A percentile compares a stretch with the other conserved stretches of the same genome.
Evolutionary conservation across 2,888 invertebrate species (phyloP).

Genomic region (Agrotis ipsilon): DNA sequence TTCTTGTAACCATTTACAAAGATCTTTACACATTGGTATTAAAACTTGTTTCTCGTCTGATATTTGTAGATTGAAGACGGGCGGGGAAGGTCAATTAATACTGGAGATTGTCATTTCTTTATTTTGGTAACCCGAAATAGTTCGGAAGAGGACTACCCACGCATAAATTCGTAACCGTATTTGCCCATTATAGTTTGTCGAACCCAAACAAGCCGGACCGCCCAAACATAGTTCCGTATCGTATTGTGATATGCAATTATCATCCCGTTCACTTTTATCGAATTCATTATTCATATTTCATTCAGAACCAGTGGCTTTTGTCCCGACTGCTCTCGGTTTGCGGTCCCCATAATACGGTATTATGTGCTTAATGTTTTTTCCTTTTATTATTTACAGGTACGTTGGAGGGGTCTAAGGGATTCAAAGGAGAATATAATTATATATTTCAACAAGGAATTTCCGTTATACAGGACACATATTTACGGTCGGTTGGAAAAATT

Average conservation of each 20-base stretch:
- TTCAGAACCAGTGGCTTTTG: conserved; percentile 32
- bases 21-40: conserved; percentile 22
- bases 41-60: conserved; percentile 14
- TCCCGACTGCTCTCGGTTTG: conserved; percentile 16
- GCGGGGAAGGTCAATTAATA: conserved; percentile 38
- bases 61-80: conserved; percentile 1
- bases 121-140: conserved; percentile 57
- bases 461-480: not conserved
- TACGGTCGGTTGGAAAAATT: conserved; percentile 19
- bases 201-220: conserved; percentile 64
- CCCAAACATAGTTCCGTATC: conserved; percentile 50
- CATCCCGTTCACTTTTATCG: conserved; percentile 34
- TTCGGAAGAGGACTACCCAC: conserved; percentile 69
- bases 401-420: conserved; percentile 30
- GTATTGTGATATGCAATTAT: conserved; percentile 60
- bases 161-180: conserved; percentile 70
- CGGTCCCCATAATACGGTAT: conserved; percentile 16
- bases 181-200: conserved; percentile 74
- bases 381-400: conserved; percentile 39
- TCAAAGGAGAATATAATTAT: conserved; percentile 42
- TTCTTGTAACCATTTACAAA: conserved; percentile 30
- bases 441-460: conserved; percentile 40
- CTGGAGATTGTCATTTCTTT: conserved; percentile 54
- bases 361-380: conserved; percentile 30
- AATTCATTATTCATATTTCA: conserved; percentile 52